Conservation (phyloP, 1,140 invertebrate genomes). For the Pollicipes pollicipes region DNA sequence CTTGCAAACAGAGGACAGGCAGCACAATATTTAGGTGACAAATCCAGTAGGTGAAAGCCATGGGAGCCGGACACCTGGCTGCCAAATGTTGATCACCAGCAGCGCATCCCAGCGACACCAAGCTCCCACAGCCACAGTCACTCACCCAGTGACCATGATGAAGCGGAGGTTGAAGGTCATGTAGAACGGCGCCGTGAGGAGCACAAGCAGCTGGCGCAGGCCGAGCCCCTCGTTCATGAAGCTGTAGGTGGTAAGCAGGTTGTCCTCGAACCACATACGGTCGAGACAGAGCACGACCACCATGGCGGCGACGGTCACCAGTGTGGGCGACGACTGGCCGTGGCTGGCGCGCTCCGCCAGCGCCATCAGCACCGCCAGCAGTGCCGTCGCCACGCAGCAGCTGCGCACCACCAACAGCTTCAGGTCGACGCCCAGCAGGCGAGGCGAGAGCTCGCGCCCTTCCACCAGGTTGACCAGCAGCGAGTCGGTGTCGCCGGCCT, state of each 20-base stretch:
- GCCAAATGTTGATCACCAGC: constrained; percentile 3
- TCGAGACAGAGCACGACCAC: constrained; percentile 32
- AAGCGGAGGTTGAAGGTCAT: constrained; percentile 27
- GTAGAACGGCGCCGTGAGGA: constrained; percentile 43
- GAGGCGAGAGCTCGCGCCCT: constrained; percentile 57
- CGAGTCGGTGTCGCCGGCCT: constrained; percentile 45
- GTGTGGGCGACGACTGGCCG: constrained; percentile 24
- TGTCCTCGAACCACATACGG: constrained; percentile 40
- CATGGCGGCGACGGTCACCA: constrained; percentile 30
- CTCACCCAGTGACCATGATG: constrained; percentile 19
- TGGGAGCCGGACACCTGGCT: too few species aligned
- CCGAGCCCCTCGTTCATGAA: constrained; percentile 50
- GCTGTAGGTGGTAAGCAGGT: constrained; percentile 44
- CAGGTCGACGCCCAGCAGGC: constrained; percentile 46
- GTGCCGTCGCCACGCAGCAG: constrained; percentile 1
- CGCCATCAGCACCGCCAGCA: constrained; percentile 15
- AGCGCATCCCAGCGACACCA: not conserved
- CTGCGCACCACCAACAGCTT: constrained; percentile 29
- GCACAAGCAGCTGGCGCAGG: constrained; percentile 40
- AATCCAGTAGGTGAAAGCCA: too few species aligned
- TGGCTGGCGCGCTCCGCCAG: constrained; percentile 26
- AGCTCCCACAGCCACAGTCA: not conserved
- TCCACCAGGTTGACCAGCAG: constrained; percentile 56
- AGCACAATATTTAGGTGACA: not conserved
- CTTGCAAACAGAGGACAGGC: too few species aligned